Conservation (phyloP, 2,888 invertebrate species). For the Mesorhabditis sp. region DNA sequence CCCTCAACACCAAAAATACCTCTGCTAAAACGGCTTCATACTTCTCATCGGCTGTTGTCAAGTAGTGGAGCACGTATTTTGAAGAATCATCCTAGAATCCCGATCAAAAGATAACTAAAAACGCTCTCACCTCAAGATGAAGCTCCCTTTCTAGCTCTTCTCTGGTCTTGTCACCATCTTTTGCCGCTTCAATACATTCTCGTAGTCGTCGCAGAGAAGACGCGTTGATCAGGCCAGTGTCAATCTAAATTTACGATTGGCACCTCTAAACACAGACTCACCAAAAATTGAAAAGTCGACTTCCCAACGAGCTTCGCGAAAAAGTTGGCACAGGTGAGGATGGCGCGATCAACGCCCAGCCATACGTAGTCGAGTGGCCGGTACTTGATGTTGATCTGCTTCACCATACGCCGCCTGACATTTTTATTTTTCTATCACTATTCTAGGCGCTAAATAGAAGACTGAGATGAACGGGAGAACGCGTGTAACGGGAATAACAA, state of each 20-base stretch:
- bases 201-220: background rate
- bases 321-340: background rate
- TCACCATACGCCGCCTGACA: background rate
- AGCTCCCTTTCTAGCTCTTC: conserved; percentile 3
- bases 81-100: conserved; percentile 1
- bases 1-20: background rate
- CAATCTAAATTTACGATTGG: background rate
- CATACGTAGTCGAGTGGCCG: background rate
- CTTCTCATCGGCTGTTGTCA: background rate
- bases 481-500: too few relatives aligned
- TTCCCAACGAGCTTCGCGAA: background rate
- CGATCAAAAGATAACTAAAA: background rate
- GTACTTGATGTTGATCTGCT: background rate
- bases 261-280: background rate
- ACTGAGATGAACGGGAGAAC: too few relatives aligned
- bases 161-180: background rate
- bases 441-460: too few relatives aligned
- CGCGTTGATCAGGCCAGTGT: background rate
- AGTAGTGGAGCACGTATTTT: background rate
- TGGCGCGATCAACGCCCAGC: background rate
- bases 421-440: too few relatives aligned
- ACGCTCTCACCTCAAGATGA: background rate
- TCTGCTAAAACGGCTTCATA: background rate
- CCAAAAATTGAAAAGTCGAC: conserved; percentile 6
- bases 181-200: background rate